Evolutionary conservation across 1,140 invertebrate genomes (phyloP), one percentile per base, ranked within the genome.

Genomic region (Drosophila jambulina): DNA sequence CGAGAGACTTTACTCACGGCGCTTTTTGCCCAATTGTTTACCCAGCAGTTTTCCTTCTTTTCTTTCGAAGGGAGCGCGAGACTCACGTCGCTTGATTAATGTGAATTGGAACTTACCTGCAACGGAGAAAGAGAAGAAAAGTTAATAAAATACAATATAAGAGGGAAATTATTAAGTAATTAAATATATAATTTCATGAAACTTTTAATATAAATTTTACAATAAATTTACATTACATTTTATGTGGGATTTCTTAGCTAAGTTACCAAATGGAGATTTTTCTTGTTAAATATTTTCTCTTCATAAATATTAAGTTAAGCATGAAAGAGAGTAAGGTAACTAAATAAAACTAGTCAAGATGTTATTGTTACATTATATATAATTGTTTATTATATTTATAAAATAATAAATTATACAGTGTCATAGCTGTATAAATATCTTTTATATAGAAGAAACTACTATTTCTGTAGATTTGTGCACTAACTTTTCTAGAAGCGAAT

Each of bases 51-150:
- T 63, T 32, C 27, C 51, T 67, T 53, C 51, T 2, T 54, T 51
- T 32, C 23, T 19, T 21, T 29, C 10, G n/a, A 40, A 21, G 53
- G 23, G 8, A 36, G 15, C 6, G 25, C 34, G 21, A 43, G 43
- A 60, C 80, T 85, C 82, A 84, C 68, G 78, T 74, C 62, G 78
- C 68, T 85, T 84, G 82, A 84, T 84, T 85, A 64, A 84, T 84
- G 64, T 76, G 34, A 40, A 64, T 60, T 65, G 42, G 38, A 80
- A 85, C 78, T 84, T 84, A 84, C 82, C 82, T 84, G 82, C 25
- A 77, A 83, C 23, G 32, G 25, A 54, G 49, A 70, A 25, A 75
- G 25, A 34, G 25, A 61, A 61, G 34, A 49, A 81, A 56, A 64
- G 71, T 83, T 76, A 77, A 40, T 61, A 51, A 46, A 67, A 27